Base-by-base conservation (phyloP, 2,113 vertebrate genomes). In the Formicarius rufipectus region DNA sequence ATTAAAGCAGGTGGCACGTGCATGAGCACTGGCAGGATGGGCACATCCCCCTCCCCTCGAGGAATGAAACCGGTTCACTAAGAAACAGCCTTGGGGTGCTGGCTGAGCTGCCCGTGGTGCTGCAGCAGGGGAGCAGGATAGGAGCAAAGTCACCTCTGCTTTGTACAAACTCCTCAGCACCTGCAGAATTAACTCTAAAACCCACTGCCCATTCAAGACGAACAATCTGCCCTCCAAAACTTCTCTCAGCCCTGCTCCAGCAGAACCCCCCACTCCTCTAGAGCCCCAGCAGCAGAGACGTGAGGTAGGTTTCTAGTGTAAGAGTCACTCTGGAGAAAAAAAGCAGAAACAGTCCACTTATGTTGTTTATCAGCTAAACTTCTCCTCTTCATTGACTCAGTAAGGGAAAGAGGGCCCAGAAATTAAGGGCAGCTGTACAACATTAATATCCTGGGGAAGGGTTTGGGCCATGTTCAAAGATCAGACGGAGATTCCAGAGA, bases 361-460 rank as follows among this genome's bases (percentile, higher is more conserved):
- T 31, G 71, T 14, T 87, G 74, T 84, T 96, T 84, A 79, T 97
- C 76, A 75, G 45, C 81, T n/a, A 45, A 88, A 92, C 37, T 74
- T 58, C 72, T 69, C 53, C 75, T 83, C 58, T 80, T 49, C 35
- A 10, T 56, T 31, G 62, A 45, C 80, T 94, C 93, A 64, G 1
- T 50, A 55, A 79, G 62, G n/a, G 30, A 63, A 69, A 55, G 0
- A 10, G 37, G 64, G 40, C 52, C n/a, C 6, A 7, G 72, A 77
- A 88, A 53, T 33, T 15, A 7, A 4, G 21, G 67, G 60, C 5
- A 9, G 77, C 86, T 35, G 37, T 10, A 62, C 81, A 92, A 66
- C 69, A 89, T 89, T 72, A 87, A 95, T 96, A 95, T 95, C 97
- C 95, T 87, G 84, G 68, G 77, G 67, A 62, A 84, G 30, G 56